Evolutionary conservation across 64 coral and sea anemone genomes (phyloP), one percentile per base, ranked within the genome.

Genomic region (Porites lutea): DNA sequence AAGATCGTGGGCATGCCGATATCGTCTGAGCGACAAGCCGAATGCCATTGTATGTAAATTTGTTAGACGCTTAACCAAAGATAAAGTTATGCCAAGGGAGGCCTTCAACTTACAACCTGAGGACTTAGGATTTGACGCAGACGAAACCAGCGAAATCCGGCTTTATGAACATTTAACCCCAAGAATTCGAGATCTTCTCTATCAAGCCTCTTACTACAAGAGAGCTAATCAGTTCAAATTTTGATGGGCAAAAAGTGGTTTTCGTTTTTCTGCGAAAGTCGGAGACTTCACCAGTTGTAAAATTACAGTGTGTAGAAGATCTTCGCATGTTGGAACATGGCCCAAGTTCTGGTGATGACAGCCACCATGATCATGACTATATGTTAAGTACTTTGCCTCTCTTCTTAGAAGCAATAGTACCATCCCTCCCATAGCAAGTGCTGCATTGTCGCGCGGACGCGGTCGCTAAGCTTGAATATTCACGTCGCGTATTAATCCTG

Each of bases 161-260:
- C 14, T 88, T n/a, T 88, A 59, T 27, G 87, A 77, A 16, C 71
- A 88, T 14, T 71, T 88, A 21, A 59, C 87, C 11, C 87, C 71
- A 59, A 47, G 58, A 60, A 14, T 63, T 18, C 87, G 77, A 88
- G 6, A 60, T 8, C 72, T 89, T 11, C 45, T 76, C 51, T 65
- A 76, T 16, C 50, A 89, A 37, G 87, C 71, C 9, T 74, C 71
- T 12, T 20, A 45, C 20, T 88, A 67, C 69, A 52, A 88, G 15
- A 46, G 13, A 57, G 54, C 48, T 75, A 27, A 88, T 57, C 51
- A 88, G 19, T 75, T 71, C 54, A 50, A 75, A 27, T 88, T 54
- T 59, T 88, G 86, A 49, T 88, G 86, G 86, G 54, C n/a, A 8
- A 88, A 88, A 23, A 71, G 59, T 57, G 48, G 71, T 51, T 3